Evolutionary conservation across 2,113 vertebrate species (phyloP).

Genomic region (Morone saxatilis): DNA sequence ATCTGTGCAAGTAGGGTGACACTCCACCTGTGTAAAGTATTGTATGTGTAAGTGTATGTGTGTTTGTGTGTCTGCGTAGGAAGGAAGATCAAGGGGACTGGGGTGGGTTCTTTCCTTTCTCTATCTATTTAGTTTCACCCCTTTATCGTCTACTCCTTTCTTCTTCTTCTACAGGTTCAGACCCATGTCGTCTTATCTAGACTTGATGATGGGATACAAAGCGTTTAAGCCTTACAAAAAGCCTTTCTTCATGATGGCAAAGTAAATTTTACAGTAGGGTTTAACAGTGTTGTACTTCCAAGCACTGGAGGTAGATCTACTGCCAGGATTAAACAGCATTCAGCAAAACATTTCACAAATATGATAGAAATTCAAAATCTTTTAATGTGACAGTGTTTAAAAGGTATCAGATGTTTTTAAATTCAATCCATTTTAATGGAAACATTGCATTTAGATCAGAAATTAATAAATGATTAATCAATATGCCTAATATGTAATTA

Average conservation of each 20-base stretch:
- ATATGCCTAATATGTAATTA: not conserved
- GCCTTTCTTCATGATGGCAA: conserved; percentile 27
- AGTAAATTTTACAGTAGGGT: conserved; percentile 15
- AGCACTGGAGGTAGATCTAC: not conserved
- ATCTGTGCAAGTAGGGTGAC: conserved; percentile 76
- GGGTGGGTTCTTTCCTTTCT: not conserved
- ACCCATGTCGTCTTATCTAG: conserved; percentile 42
- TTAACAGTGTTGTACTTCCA: conserved; percentile 20
- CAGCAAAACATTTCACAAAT: not conserved
- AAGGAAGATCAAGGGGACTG: conserved; percentile 50
- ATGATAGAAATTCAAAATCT: not conserved
- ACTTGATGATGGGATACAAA: conserved; percentile 25
- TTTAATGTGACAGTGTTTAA: not conserved
- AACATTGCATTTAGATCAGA: not conserved
- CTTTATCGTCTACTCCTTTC: conserved; percentile 11
- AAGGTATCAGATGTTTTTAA: not conserved
- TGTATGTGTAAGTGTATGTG: conserved; percentile 25
- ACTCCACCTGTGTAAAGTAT: conserved; percentile 61
- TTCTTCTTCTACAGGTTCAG: conserved; percentile 17
- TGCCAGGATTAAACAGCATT: not conserved
- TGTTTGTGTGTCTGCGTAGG: conserved; percentile 37
- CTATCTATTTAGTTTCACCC: conserved; percentile 23
- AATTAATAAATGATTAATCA: not conserved
- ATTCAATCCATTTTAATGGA: too few relatives aligned
- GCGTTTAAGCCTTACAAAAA: conserved; percentile 49